Base-by-base conservation (phyloP, 2,113 vertebrate genomes). In the Salminus brasiliensis region DNA sequence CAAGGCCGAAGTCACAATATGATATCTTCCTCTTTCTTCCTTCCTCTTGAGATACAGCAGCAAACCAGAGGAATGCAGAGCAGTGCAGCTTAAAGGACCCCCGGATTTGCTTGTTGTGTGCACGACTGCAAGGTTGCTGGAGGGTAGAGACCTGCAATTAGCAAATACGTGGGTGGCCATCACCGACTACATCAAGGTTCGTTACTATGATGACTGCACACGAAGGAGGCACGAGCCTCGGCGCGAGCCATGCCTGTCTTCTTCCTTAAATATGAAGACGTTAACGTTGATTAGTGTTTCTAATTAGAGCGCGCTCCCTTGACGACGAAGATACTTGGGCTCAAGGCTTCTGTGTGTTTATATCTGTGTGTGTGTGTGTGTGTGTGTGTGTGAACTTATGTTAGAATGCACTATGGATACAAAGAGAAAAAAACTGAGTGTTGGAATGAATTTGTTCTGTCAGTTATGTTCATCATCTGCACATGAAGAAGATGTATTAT, bases 81-180 rank as follows among this genome's bases (percentile, higher is more conserved):
- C 83, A 73, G 87, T 86, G 82, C 75, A 74, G 89, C 89, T 86
- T 87, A 91, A 91, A 93, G 85, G 85, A 87, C 49, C 47, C 41
- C 47, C 82, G 88, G 88, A 90, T 91, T 89, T 91, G 77, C 85
- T 87, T 87, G 88, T 88, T 91, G 90, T 92, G 87, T 89, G 82
- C 85, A 80, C 91, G 88, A 90, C 91, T 92, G 77, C 79, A 74
- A 90, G 91, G 90, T 75, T 85, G 91, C 92, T 94, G 49, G 82
- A 90, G 92, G 92, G 92, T 87, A 60, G 88, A 91, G 88, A 89
- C 91, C 91, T 88, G 89, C 90, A 93, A 93, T 94, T 93, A 93
- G 89, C 90, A 89, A 88, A 84, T 89, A 86, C 90, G 89, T 92
- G 90, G 90, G 91, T 89, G 90, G 92, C 90, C 88, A 83, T 90